Conservation (phyloP, 2,888 invertebrate species). For the Scelioninae gen. 2 region DNA sequence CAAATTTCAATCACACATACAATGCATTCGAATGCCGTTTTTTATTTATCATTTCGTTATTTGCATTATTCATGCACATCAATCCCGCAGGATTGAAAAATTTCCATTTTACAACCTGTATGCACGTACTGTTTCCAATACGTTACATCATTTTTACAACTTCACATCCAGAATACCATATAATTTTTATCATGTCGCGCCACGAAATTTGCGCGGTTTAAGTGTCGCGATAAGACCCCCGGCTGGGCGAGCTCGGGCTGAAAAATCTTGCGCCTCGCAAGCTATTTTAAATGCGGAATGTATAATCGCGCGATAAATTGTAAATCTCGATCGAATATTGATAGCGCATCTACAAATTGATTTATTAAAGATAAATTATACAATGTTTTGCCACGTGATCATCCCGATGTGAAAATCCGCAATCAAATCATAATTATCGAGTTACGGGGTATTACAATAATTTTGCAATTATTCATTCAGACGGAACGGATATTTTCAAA, state of each 20-base stretch:
- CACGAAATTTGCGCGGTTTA: slow-evolving; percentile 6
- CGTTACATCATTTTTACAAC: slow-evolving; percentile 16
- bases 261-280: too few relatives aligned
- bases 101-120: slow-evolving; percentile 9
- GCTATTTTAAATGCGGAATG: slow-evolving; percentile 24
- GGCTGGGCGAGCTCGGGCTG: not conserved
- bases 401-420: slow-evolving; percentile 10
- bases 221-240: slow-evolving; percentile 11
- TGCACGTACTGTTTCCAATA: slow-evolving; percentile 16
- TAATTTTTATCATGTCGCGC: slow-evolving; percentile 7
- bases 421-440: slow-evolving; percentile 25
- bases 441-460: slow-evolving; percentile 8
- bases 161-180: slow-evolving; percentile 1
- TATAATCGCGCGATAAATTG: slow-evolving; percentile 26
- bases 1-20: slow-evolving; percentile 16
- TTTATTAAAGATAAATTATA: slow-evolving; percentile 27
- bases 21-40: not conserved
- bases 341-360: slow-evolving; percentile 25
- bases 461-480: slow-evolving; percentile 19
- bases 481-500: slow-evolving; percentile 18
- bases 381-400: slow-evolving; percentile 19
- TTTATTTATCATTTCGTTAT: not conserved
- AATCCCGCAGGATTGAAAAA: slow-evolving; percentile 4
- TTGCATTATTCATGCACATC: slow-evolving; percentile 1
- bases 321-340: slow-evolving; percentile 27